phyloP scores from a whole-genome alignment of 2,113 vertebrate species.

The Caretta caretta region DNA sequence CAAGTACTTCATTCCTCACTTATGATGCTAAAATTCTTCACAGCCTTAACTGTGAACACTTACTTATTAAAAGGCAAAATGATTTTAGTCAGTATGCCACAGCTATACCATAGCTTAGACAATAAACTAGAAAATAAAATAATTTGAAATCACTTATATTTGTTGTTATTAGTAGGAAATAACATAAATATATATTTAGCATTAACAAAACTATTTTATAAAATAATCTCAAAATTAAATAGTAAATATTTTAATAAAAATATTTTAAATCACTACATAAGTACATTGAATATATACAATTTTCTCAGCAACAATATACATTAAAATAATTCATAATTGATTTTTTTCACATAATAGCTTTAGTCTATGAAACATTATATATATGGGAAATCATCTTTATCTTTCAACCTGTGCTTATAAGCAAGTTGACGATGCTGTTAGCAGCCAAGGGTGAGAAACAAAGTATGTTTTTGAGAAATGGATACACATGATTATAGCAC shows the following conservation, averaged over 20 bases:
- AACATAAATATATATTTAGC: neutral
- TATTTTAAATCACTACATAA: neutral
- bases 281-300: accelerated
- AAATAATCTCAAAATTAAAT: neutral
- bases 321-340: neutral
- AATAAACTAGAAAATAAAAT: neutral
- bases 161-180: neutral
- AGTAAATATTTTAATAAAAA: neutral
- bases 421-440: neutral
- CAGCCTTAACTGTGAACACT: neutral
- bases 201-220: neutral
- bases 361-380: neutral
- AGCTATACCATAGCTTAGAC: neutral
- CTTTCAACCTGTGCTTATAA: neutral
- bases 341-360: neutral
- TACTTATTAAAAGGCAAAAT: neutral
- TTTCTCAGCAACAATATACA: accelerated
- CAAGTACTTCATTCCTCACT: neutral
- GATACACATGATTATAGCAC: neutral
- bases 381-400: neutral
- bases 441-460: neutral
- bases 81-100: neutral
- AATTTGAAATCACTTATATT: accelerated
- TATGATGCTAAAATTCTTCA: neutral
- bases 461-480: neutral